Conservation (phyloP, 1,140 invertebrate species). For the Diabrotica undecimpunctata region DNA sequence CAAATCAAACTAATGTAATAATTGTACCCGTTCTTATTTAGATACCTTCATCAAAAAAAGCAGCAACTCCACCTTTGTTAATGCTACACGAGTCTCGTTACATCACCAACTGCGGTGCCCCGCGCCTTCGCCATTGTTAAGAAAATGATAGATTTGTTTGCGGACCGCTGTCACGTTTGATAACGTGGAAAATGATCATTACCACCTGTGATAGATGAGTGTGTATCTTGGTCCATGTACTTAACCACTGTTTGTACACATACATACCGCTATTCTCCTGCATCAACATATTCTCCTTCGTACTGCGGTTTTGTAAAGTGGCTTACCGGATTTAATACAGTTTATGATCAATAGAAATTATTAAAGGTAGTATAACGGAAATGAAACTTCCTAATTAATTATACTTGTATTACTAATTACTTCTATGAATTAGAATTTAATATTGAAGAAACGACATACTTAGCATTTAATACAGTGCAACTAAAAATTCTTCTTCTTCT, state of each 20-base stretch:
- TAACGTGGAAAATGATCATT: neutral
- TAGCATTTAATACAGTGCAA: no score
- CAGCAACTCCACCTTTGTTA: neutral
- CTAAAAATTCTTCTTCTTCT: no score
- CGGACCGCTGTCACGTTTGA: conserved; percentile 1
- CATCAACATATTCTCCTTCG: neutral
- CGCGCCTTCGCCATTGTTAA: neutral
- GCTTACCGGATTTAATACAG: no score
- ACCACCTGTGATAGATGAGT: neutral
- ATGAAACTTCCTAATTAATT: no score
- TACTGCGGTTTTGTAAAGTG: no score
- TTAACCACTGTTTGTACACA: neutral
- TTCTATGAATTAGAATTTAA: no score
- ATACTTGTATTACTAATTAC: no score
- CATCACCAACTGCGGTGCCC: neutral
- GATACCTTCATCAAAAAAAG: neutral
- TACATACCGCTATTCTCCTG: neutral
- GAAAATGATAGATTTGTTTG: conserved; percentile 2
- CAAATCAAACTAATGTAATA: no score
- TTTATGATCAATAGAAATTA: no score
- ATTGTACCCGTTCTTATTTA: no score
- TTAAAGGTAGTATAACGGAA: no score
- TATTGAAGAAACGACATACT: no score
- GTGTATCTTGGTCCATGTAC: neutral
- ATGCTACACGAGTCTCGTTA: neutral